Evolutionary conservation across 1,140 invertebrate species (phyloP), one percentile per base, ranked within the genome.

Genomic region (Macrobrachium nipponense): DNA sequence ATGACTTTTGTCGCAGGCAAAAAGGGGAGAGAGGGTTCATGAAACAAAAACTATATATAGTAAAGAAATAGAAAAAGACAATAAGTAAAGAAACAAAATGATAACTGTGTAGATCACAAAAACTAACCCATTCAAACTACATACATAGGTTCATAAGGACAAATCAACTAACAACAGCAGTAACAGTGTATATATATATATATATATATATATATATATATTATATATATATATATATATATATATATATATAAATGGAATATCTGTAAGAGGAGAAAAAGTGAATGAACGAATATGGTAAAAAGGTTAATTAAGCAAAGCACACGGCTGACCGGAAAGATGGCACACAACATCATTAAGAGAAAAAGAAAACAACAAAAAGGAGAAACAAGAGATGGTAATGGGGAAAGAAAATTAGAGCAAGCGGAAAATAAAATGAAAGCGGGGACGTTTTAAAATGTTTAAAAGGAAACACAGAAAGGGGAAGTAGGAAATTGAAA

Each of bases 401-500:
- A 72, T 0, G 36, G 20, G 2, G 68, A 72, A 36, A 72, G 7
- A 8, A 36, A 72, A 12, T 5, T n/a, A 20, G n/a, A 70, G 66
- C n/a, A 27, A 70, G 66, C 11, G n/a, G n/a, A 20, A 70, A 20
- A 72, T 2, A 14, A 23, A 14, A 23, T 14, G 68, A 72, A 23
- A 72, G 7, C 14, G 68, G 11, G 14, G 20, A 23, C 27, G 27
- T 36, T 36, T 36, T 36, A 36, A 36, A 36, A 36, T 36, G 27
- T 36, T 2, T 36, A 20, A 36, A 72, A 23, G 20, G 68, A 72
- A 23, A 72, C 12, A 20, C 15, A 72, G 68, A 5, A 2, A 72
- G 68, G 36, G 68, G 36, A 36, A 72, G 68, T 23, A 36, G 36
- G 68, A 72, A 36, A 72, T n/a, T 23, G 68, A 72, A 36, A 72